These are phyloP conservation scores for Myotis vivesi DNA, from an alignment of 2,797 vertebrate genomes.

Conservation along the genomic window DNA sequence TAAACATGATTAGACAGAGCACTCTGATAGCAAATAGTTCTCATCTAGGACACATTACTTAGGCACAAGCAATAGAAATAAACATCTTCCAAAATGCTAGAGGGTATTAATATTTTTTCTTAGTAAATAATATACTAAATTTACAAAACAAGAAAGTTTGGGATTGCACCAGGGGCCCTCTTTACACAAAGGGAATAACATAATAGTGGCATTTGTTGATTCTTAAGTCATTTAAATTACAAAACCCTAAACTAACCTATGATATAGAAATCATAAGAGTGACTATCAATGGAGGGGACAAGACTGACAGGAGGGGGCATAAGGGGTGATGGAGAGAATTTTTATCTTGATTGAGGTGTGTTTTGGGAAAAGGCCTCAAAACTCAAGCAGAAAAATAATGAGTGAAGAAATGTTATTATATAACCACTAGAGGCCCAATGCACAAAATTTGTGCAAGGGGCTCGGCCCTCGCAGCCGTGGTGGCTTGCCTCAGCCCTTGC, in stretches of 20 bases:
- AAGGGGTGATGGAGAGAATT: background rate
- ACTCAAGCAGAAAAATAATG: background rate
- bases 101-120: background rate
- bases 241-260: constrained; percentile 15
- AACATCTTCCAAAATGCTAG: background rate
- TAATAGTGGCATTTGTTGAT: constrained; percentile 25
- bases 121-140: background rate
- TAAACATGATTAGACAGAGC: background rate
- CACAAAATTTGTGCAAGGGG: too few relatives aligned
- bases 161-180: background rate
- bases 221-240: background rate
- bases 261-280: background rate
- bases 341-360: background rate
- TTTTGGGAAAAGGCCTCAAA: background rate
- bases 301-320: background rate
- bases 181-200: background rate
- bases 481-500: too few relatives aligned
- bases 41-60: background rate
- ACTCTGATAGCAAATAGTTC: background rate
- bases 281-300: background rate
- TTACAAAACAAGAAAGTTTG: background rate
- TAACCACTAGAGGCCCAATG: background rate
- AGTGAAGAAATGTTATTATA: constrained; percentile 22
- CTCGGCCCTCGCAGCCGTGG: too few relatives aligned
- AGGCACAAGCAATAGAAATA: background rate